phyloP scores from a whole-genome alignment of 2,797 vertebrate genomes.

The Microctenopoma stevenorrisi region DNA sequence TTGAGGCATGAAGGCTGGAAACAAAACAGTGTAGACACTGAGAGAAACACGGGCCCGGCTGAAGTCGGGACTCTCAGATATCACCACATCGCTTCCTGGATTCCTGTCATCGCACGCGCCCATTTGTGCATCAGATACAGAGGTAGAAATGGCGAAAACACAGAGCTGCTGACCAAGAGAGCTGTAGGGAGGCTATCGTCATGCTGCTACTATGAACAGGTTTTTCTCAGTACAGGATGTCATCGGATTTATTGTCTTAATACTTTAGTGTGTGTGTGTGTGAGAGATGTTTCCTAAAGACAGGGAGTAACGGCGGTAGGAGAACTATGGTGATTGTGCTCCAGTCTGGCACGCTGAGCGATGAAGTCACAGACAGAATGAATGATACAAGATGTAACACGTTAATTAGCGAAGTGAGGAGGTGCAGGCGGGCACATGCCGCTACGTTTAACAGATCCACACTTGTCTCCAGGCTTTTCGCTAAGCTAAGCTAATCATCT shows the following conservation, averaged over 20 bases:
- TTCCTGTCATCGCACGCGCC: slow-evolving; percentile 18
- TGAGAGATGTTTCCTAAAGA: not conserved
- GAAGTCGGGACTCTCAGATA: slow-evolving; percentile 22
- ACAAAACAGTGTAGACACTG: slow-evolving; percentile 53
- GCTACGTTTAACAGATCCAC: not conserved
- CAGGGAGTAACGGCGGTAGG: slow-evolving; percentile 3
- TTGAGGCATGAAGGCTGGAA: slow-evolving; percentile 55
- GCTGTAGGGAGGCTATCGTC: not conserved
- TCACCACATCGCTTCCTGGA: not conserved
- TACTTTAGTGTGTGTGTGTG: not conserved
- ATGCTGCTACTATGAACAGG: not conserved
- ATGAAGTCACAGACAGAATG: not conserved
- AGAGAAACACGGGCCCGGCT: slow-evolving; percentile 49
- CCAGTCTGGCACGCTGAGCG: not conserved
- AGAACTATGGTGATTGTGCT: slow-evolving; percentile 1
- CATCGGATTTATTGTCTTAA: slow-evolving; percentile 4
- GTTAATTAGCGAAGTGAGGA: not conserved
- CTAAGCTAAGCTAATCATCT: slow-evolving; percentile 1
- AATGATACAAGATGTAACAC: not conserved
- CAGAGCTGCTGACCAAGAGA: not conserved
- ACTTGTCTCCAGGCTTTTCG: not conserved
- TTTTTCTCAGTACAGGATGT: slow-evolving; percentile 1
- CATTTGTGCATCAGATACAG: not conserved
- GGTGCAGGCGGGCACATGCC: not conserved
- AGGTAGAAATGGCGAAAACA: not conserved